A percentile compares a stretch with the other conserved stretches of the same genome.
These are phyloP conservation scores for Dynastes grantii DNA, from an alignment of 2,888 invertebrate species.

Conservation along the genomic window DNA sequence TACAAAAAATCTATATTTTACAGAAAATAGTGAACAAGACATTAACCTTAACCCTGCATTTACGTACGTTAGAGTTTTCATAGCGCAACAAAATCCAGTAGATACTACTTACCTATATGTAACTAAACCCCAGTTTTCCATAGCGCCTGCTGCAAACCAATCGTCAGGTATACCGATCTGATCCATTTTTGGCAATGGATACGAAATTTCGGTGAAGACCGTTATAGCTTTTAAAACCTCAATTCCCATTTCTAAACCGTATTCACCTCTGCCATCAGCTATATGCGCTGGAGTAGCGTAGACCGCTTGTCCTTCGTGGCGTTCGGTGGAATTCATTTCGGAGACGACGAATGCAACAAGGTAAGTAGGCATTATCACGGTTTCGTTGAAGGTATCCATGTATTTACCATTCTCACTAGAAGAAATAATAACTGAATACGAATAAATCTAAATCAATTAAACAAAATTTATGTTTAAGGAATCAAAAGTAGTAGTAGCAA, in stretches of 20 bases:
- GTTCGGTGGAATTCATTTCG: not conserved
- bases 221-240: conserved; percentile 72
- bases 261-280: not conserved
- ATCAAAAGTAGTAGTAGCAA: no score
- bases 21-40: no score
- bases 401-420: conserved; percentile 3
- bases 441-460: no score
- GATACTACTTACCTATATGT: conserved; percentile 76
- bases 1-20: no score
- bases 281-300: not conserved
- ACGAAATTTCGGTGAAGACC: conserved; percentile 73
- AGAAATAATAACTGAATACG: not conserved
- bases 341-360: conserved; percentile 85
- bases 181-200: conserved; percentile 79
- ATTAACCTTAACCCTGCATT: no score
- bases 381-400: conserved; percentile 32
- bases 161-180: conserved; percentile 85
- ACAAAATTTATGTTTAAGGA: no score
- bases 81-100: conserved; percentile 51
- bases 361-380: conserved; percentile 80
- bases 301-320: not conserved
- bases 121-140: conserved; percentile 96
- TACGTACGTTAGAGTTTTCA: no score
- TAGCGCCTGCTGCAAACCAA: conserved; percentile 85
- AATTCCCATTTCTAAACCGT: not conserved